phyloP scores from a whole-genome alignment of 2,888 invertebrate genomes.

The Anorthoa munda region DNA sequence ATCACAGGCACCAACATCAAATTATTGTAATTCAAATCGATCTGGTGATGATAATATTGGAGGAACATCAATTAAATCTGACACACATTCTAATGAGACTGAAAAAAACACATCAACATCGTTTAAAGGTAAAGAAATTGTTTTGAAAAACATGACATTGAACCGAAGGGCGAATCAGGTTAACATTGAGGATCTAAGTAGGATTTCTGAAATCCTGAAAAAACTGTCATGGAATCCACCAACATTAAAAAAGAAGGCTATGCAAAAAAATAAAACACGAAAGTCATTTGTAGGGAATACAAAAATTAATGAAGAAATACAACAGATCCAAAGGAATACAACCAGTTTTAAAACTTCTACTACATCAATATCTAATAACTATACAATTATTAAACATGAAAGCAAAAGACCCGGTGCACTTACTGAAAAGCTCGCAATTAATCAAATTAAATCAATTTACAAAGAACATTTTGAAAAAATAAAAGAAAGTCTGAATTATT shows the following conservation, averaged over 20 bases:
- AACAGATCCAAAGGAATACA: background rate
- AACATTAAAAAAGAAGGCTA: background rate
- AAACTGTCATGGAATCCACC: conserved; percentile 7
- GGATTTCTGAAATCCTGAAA: background rate
- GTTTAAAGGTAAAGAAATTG: background rate
- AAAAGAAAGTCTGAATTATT: conserved; percentile 17
- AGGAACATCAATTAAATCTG: background rate
- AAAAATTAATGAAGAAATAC: background rate
- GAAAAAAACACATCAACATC: background rate
- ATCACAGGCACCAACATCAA: background rate
- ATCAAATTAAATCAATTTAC: conserved; percentile 28
- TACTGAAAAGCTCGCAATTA: conserved; percentile 11
- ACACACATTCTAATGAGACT: background rate
- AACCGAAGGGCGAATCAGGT: conserved; percentile 31
- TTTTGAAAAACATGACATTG: background rate
- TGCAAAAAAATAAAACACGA: background rate
- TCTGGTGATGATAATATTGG: background rate
- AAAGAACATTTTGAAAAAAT: conserved; percentile 20
- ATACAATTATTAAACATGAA: conserved; percentile 34
- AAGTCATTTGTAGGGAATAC: background rate
- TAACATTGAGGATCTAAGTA: background rate
- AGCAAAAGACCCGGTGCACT: conserved; percentile 34
- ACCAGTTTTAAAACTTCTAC: background rate
- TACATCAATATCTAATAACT: background rate
- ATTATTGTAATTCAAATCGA: background rate